phyloP scores from a whole-genome alignment of 2,797 vertebrate genomes.

The Lagorchestes hirsutus region DNA sequence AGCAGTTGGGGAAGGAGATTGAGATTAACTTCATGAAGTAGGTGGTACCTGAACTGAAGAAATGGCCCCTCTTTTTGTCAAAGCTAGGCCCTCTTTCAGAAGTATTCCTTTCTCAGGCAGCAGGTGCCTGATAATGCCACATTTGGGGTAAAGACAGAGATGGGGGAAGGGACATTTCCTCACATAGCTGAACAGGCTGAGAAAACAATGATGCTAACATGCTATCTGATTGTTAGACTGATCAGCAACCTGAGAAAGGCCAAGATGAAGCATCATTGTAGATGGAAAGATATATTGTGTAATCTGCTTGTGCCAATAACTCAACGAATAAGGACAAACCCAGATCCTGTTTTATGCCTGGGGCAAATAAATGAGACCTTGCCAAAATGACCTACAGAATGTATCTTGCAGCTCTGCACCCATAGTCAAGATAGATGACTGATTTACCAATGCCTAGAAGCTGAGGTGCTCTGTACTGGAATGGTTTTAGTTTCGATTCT shows the following conservation, averaged over 20 bases:
- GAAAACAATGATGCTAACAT: conserved; percentile 20
- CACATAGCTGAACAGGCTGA: background rate
- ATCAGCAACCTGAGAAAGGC: background rate
- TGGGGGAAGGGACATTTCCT: background rate
- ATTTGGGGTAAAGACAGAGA: background rate
- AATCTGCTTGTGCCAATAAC: conserved; percentile 58
- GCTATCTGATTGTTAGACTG: conserved; percentile 15
- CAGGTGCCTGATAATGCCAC: background rate
- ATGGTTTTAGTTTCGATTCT: background rate
- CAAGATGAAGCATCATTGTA: conserved; percentile 24
- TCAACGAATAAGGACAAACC: conserved; percentile 12
- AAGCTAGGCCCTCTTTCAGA: background rate
- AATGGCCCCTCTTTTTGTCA: background rate
- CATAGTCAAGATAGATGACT: background rate
- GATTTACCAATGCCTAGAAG: background rate
- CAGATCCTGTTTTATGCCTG: conserved; percentile 39
- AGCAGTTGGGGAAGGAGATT: background rate
- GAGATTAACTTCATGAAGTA: background rate
- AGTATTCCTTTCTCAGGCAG: background rate
- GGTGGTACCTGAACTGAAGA: background rate
- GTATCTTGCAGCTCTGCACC: background rate
- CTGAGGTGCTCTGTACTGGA: background rate
- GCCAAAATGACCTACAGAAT: background rate
- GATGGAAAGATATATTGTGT: conserved; percentile 40
- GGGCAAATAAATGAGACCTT: conserved; percentile 27